Percentiles rank a stretch among this genome's conserved stretches.
These are phyloP conservation scores for Nycticorax nycticorax DNA, from an alignment of 2,113 vertebrate genomes.

Conservation along the genomic window DNA sequence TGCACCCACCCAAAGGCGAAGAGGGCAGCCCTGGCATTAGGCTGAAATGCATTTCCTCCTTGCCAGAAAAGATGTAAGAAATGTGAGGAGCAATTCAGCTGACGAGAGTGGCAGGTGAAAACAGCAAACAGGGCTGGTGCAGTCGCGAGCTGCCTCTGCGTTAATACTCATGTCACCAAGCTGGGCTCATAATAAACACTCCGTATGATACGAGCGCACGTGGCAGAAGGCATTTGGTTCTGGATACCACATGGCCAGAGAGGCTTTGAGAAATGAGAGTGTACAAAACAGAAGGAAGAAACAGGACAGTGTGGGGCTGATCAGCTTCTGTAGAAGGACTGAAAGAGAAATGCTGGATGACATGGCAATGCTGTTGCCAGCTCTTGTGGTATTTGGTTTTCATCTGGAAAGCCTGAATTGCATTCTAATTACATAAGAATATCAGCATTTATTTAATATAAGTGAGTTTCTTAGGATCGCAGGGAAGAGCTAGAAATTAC, in stretches of 20 bases:
- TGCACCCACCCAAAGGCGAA: not conserved
- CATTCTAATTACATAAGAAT: not conserved
- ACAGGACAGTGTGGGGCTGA: not conserved
- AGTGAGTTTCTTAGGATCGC: not conserved
- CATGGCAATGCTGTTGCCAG: not conserved
- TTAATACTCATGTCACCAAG: not conserved
- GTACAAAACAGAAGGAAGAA: not conserved
- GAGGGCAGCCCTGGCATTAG: not conserved
- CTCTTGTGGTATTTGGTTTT: not conserved
- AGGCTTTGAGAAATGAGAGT: not conserved
- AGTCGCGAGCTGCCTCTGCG: not conserved
- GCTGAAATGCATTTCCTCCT: not conserved
- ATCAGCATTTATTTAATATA: not conserved
- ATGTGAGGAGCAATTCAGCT: not conserved
- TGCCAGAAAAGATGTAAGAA: not conserved
- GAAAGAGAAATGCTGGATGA: not conserved
- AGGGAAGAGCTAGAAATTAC: not conserved
- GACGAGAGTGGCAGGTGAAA: not conserved
- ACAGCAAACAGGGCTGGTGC: not conserved
- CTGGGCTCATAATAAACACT: not conserved
- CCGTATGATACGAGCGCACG: accelerated
- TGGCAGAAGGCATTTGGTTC: not conserved
- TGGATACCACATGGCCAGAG: not conserved
- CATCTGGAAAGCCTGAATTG: not conserved
- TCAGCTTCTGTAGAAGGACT: not conserved